Base-by-base conservation (phyloP, 2,113 vertebrate genomes). In the Psettodes erumei region DNA sequence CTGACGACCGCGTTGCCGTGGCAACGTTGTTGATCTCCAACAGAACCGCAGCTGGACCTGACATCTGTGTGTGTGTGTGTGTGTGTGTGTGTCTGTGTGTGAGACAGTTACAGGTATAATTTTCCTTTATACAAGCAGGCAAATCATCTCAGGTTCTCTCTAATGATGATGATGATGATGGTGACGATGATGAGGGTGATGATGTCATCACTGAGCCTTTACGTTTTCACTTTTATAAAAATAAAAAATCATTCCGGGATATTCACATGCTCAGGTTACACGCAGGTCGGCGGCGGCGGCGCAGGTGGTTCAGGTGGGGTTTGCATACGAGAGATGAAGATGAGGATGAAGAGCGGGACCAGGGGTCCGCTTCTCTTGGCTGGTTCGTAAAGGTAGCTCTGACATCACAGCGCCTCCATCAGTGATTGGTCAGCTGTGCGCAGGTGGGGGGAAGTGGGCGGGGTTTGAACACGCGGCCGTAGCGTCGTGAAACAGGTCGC, bases 231-330 rank as follows among this genome's bases (percentile, higher is more conserved):
- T 5, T 84, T 89, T 89, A 89, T 82, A 90, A 90, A 90, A 92
- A 92, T 89, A 88, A 87, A 89, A 89, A 88, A 81, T 88, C 87
- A 91, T 90, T 90, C 90, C 88, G 13, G 73, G 23, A 81, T 87
- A 83, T 86, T 89, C 84, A 82, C 90, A 91, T 91, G 90, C 90
- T 84, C 70, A 85, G 81, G 55, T 83, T 76, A 84, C 42, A 82
- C 23, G n/a, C n/a, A n/a, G n/a, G n/a, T n/a, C n/a, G n/a, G n/a
- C n/a, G n/a, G n/a, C n/a, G n/a, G n/a, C n/a, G n/a, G n/a, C n/a
- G n/a, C n/a, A n/a, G n/a, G n/a, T n/a, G 16, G 28, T 56, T 64
- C 37, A 35, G 50, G 4, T 42, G 32, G 27, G 27, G 67, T 77
- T 90, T 87, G 89, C 89, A 89, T 87, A 87, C 77, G 4, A 71